phyloP scores from a whole-genome alignment of 2,113 vertebrate genomes.

The Axis porcinus region DNA sequence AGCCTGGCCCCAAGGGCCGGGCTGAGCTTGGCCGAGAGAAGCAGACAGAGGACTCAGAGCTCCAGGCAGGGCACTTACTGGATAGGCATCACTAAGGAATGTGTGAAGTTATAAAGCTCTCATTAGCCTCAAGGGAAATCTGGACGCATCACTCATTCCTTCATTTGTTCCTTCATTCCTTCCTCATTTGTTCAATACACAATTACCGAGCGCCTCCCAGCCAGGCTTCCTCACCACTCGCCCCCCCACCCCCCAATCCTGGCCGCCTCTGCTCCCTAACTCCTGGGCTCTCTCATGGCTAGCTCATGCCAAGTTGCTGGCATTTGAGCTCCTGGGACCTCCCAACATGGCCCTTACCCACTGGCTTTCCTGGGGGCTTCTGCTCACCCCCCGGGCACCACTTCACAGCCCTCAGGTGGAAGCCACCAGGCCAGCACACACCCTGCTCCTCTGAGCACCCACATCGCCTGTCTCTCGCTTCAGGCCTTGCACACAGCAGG shows the following conservation, averaged over 20 bases:
- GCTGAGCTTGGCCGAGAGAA: neutral
- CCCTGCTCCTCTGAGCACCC: neutral
- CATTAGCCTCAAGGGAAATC: neutral
- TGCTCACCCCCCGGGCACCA: neutral
- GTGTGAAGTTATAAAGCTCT: neutral
- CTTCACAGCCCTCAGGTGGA: neutral
- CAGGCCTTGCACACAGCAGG: neutral
- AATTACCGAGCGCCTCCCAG: rapidly evolving
- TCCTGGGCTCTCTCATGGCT: neutral
- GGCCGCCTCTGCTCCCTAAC: neutral
- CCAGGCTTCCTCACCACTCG: neutral
- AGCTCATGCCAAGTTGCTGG: neutral
- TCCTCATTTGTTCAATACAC: neutral
- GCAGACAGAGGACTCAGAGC: neutral
- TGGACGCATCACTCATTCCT: neutral
- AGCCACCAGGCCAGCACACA: too few species aligned
- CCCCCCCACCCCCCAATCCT: neutral
- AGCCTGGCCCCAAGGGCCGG: neutral
- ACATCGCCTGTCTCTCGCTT: neutral
- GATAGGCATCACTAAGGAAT: rapidly evolving
- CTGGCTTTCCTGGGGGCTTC: neutral
- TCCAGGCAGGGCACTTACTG: too few species aligned
- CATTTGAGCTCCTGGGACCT: neutral
- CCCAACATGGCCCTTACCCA: neutral
- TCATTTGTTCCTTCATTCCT: neutral